Base-by-base conservation (phyloP, 2,113 vertebrate species). In the Telmatochromis bifrenatus region DNA sequence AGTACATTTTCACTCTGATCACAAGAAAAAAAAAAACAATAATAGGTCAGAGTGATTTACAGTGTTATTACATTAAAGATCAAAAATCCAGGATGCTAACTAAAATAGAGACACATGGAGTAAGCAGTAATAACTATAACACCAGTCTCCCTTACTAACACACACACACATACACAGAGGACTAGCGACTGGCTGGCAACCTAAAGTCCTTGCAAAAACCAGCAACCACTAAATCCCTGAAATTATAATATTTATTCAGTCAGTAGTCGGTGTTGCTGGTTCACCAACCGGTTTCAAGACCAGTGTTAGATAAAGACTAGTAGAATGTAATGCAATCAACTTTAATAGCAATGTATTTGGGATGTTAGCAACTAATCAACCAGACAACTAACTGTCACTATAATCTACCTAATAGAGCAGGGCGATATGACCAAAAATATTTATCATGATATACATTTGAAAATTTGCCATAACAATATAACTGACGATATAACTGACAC, bases 21-120 rank as follows among this genome's bases (percentile, higher is more conserved):
- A 82, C 19, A 60, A 31, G 28, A 10, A 15, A 1, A 28, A 54
- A 2, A 3, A 45, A 0, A 54, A 62, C 7, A 11, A 14, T 33
- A 35, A 65, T 5, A 79, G 58, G 10, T 2, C 1, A 45, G 4
- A 82, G 26, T 15, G 15, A 2, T 47, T 80, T 12, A 54, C 26
- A 7, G 26, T 82, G 42, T 31, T 31, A 77, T 49, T 49, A 19
- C 15, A 77, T 11, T n/a, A 31, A 49, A 77, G 26, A 51, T 31
- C 4, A 77, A 31, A 1, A 77, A 19, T 0, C 0, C 70, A n/a
- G 70, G 23, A 12, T 0, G 6, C 26, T 49, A 13, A 49, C 0
- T 31, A 49, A 77, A 77, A 28, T 31, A n/a, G 45, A 0, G 42
- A 49, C 4, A 19, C 9, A 77, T 49, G 70, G 45, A 77, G 26